Base-by-base conservation (phyloP, 92 coral and sea anemone species). In the Palythoa grandis region DNA sequence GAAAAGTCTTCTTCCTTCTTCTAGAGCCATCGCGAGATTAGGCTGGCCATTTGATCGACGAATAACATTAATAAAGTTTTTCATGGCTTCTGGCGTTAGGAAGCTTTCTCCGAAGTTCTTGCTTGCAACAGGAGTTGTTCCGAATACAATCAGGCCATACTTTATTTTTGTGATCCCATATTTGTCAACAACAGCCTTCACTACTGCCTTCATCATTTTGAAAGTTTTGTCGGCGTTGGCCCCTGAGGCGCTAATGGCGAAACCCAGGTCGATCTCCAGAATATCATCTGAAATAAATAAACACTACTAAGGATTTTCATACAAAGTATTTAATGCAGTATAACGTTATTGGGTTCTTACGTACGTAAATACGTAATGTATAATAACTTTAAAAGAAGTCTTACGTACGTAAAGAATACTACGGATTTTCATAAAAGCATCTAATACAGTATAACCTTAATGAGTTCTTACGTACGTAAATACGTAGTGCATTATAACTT, bases 71-170 rank as follows among this genome's bases (percentile, higher is more conserved):
- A 72, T 39, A 72, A 85, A 71, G 77, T 71, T 73, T 40, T 85
- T 89, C 84, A 79, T 85, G 87, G 61, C 82, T 78, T 60, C 82
- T 72, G 76, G 39, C 52, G 66, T 89, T 71, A 52, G 86, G 63
- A 70, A 89, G 24, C 70, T 69, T 72, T 85, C 85, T 57, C 70
- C 77, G 85, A 63, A 85, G 70, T 58, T 78, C 86, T 70, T 80
- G 63, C 60, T 80, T 63, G 85, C 40, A 60, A 79, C 72, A 10
- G 92, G 87, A 65, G 77, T 78, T 43, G 66, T 37, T 7, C 92
- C 86, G 73, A 84, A 89, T 17, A 84, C 86, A 84, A 89, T 85
- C 25, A 89, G 83, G 7, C 92, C 92, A 79, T 89, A 89, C 61
- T 13, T 85, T 4, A 84, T 87, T 24, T 60, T 83, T 43, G 82